phyloP scores from a whole-genome alignment of 2,888 invertebrate genomes.

The Antheraea yamamai region DNA sequence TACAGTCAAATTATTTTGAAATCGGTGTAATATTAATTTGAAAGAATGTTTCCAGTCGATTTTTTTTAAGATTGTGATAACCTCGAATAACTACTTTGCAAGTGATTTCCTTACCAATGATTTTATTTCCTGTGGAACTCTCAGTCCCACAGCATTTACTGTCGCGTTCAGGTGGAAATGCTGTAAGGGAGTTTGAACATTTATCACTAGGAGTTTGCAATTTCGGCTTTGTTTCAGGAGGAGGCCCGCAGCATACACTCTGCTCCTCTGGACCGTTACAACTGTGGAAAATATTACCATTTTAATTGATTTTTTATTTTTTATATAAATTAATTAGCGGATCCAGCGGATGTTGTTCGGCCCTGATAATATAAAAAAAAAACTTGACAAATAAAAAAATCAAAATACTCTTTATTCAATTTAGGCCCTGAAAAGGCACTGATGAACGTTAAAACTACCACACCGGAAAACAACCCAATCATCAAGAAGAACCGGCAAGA shows the following conservation, averaged over 20 bases:
- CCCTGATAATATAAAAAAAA: too few species aligned
- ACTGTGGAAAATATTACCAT: conserved; percentile 33
- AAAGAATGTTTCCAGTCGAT: background rate
- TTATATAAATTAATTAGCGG: background rate
- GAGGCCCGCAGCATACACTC: conserved; percentile 58
- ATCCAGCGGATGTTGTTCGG: too few species aligned
- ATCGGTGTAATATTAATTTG: background rate
- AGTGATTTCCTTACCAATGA: conserved; percentile 18
- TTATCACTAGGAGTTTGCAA: background rate
- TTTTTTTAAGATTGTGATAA: background rate
- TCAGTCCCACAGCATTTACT: conserved; percentile 21
- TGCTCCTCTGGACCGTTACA: conserved; percentile 45
- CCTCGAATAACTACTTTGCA: background rate
- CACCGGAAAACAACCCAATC: too few species aligned
- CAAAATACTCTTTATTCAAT: too few species aligned
- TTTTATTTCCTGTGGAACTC: conserved; percentile 5
- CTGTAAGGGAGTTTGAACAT: background rate
- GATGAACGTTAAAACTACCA: too few species aligned
- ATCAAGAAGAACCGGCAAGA: too few species aligned
- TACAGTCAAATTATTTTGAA: too few species aligned
- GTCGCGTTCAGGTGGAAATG: conserved; percentile 17
- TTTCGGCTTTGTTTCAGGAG: background rate
- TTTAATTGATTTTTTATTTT: background rate
- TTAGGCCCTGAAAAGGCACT: too few species aligned
- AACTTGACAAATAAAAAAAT: too few species aligned